Conservation (phyloP, 2,797 vertebrate species). For the Lepus oiostolus region DNA sequence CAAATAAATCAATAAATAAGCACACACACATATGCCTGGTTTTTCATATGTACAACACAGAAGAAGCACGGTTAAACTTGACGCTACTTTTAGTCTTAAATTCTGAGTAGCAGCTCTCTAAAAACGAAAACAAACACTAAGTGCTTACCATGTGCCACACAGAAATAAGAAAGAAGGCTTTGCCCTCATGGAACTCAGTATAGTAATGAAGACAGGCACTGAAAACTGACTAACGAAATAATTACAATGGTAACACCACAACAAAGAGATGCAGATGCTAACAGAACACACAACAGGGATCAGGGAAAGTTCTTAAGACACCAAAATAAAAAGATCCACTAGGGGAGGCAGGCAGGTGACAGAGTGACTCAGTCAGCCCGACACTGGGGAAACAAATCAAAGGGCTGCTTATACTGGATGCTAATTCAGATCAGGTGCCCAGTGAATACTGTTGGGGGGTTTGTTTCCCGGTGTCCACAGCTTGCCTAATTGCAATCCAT, state of each 20-base stretch:
- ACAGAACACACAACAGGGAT: not conserved
- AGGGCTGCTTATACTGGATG: not conserved
- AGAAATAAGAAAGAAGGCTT: constrained; percentile 42
- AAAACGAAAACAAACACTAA: constrained; percentile 10
- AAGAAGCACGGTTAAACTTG: constrained; percentile 12
- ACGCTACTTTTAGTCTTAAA: constrained; percentile 55
- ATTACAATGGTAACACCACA: not conserved
- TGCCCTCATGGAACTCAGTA: not conserved
- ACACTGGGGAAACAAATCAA: not conserved
- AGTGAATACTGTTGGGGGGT: not conserved
- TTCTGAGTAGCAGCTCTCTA: constrained; percentile 52
- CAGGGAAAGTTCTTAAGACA: not conserved
- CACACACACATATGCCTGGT: not conserved
- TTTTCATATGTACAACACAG: not conserved
- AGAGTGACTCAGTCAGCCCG: not conserved
- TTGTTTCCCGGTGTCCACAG: not conserved
- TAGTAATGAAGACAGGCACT: not conserved
- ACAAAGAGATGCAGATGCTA: not conserved
- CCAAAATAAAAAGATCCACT: not conserved
- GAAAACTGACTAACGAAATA: not conserved
- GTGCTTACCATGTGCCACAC: not conserved
- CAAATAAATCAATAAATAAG: no score
- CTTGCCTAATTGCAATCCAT: not conserved
- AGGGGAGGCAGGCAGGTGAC: not conserved
- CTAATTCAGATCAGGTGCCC: not conserved